Conservation (phyloP, 2,888 invertebrate genomes). For the Platynereis dumerilii region DNA sequence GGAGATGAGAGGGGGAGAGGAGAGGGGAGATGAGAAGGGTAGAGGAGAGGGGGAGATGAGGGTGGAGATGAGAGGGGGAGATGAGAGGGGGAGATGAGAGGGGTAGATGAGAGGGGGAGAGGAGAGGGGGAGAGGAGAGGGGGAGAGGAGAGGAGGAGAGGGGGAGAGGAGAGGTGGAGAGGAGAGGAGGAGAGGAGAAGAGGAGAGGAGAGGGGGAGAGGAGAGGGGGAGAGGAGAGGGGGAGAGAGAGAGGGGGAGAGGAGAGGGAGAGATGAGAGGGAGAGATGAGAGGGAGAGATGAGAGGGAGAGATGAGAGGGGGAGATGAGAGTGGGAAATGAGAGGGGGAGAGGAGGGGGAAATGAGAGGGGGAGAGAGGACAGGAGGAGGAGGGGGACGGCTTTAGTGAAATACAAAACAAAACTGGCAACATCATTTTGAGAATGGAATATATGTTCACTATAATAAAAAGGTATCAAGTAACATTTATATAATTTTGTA, state of each 20-base stretch:
- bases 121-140: neutral
- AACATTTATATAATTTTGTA: too few relatives aligned
- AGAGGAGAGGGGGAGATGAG: neutral
- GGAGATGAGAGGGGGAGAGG: too few relatives aligned
- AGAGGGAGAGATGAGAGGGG: neutral
- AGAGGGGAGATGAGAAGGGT: too few relatives aligned
- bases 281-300: neutral
- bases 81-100: too few relatives aligned
- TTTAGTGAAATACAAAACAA: neutral
- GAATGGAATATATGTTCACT: too few relatives aligned
- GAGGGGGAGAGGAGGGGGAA: neutral
- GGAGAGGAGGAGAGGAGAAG: neutral
- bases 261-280: neutral
- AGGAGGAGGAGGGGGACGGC: too few relatives aligned
- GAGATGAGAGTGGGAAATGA: neutral
- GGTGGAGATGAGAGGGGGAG: too few relatives aligned
- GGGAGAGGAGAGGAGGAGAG: neutral
- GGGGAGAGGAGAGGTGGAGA: neutral
- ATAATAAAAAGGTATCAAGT: too few relatives aligned
- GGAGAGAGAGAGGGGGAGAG: neutral
- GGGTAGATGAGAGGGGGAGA: too few relatives aligned
- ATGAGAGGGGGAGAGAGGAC: too few relatives aligned
- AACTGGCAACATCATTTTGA: neutral
- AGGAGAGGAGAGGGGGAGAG: neutral
- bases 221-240: neutral